Evolutionary conservation across 1,140 invertebrate genomes (phyloP).

Genomic region (Hylaeus volcanicus): DNA sequence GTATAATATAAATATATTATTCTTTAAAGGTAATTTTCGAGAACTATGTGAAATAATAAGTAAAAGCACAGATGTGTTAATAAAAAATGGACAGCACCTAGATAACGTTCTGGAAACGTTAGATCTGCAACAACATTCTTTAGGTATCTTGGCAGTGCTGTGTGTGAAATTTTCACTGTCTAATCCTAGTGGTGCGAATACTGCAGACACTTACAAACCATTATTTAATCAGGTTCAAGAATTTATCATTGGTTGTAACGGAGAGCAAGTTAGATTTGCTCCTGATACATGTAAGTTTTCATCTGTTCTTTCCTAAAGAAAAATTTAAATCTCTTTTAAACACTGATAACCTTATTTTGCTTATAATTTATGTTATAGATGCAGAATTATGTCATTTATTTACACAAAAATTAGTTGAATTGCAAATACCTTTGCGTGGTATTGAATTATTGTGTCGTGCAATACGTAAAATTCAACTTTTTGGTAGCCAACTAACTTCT

Average conservation of each 20-base stretch:
- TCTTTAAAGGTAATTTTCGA: slow-evolving; percentile 88
- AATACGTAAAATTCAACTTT: slow-evolving; percentile 93
- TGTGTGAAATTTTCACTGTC: slow-evolving; percentile 87
- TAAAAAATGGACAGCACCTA: slow-evolving; percentile 90
- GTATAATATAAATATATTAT: neutral
- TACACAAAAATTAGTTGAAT: slow-evolving; percentile 88
- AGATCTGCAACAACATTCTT: slow-evolving; percentile 93
- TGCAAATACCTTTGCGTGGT: slow-evolving; percentile 89
- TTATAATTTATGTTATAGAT: slow-evolving; percentile 82
- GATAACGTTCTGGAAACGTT: slow-evolving; percentile 94
- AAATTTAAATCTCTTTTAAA: neutral
- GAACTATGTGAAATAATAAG: slow-evolving; percentile 90
- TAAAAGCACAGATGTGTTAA: slow-evolving; percentile 90
- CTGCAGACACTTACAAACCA: slow-evolving; percentile 79
- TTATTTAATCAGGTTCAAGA: slow-evolving; percentile 88
- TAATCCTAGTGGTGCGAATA: slow-evolving; percentile 70
- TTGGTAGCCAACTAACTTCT: slow-evolving; percentile 93
- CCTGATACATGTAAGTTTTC: slow-evolving; percentile 90
- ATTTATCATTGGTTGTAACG: slow-evolving; percentile 92
- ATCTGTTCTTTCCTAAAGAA: neutral
- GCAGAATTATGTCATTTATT: slow-evolving; percentile 93
- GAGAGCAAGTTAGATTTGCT: slow-evolving; percentile 92
- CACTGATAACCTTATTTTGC: neutral
- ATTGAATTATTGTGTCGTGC: slow-evolving; percentile 92
- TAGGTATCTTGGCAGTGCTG: slow-evolving; percentile 92